These are phyloP conservation scores for Drosophila macrothrix DNA, from an alignment of 2,888 invertebrate genomes.

Conservation along the genomic window DNA sequence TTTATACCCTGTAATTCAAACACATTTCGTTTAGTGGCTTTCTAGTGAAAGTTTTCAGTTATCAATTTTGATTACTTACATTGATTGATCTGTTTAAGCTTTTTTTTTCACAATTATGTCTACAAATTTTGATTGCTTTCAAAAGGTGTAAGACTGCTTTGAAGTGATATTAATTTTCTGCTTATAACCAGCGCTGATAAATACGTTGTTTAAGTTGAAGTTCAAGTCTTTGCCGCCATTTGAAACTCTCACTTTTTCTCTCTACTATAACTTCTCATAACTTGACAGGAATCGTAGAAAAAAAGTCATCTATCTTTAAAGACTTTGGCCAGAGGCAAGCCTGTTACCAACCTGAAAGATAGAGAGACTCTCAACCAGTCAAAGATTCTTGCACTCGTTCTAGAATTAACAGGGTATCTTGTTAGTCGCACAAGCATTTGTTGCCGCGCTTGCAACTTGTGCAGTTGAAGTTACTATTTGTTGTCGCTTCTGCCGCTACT, in stretches of 20 bases:
- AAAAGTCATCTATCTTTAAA: no score
- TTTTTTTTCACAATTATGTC: not conserved
- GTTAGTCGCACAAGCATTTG: not conserved
- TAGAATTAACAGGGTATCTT: constrained; percentile 13
- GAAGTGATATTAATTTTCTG: not conserved
- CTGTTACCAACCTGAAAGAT: not conserved
- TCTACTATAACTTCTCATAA: not conserved
- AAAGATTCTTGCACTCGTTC: not conserved
- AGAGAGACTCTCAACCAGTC: not conserved
- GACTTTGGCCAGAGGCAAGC: no score
- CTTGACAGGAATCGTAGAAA: no score
- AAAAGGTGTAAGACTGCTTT: not conserved
- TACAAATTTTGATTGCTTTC: not conserved
- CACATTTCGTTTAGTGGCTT: not conserved
- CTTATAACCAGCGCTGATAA: not conserved
- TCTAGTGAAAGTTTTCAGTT: not conserved
- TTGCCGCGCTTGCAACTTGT: not conserved
- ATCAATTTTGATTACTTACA: not conserved
- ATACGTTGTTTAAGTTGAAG: not conserved
- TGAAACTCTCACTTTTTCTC: not conserved
- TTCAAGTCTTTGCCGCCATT: not conserved
- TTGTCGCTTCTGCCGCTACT: constrained; percentile 32
- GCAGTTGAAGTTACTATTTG: constrained; percentile 25
- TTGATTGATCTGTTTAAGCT: not conserved
- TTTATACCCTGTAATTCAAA: constrained; percentile 38